Conservation (phyloP, 2,797 vertebrate species). For the Stomatorhinus walkeri region DNA sequence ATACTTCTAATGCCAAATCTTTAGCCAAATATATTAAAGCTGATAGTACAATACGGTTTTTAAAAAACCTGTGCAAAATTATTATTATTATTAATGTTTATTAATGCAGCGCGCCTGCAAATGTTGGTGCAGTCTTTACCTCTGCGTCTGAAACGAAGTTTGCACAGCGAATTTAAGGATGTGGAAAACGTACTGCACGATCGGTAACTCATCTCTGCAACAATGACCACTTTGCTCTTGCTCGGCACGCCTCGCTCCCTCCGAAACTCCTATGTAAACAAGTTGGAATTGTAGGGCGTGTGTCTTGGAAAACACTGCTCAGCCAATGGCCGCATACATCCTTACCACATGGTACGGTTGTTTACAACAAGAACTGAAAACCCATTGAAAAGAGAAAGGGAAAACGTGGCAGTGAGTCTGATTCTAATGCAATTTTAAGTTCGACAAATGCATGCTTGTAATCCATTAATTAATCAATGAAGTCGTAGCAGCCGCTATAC, state of each 20-base stretch:
- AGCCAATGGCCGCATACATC: slow-evolving; percentile 49
- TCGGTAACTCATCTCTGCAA: neutral
- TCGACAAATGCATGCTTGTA: neutral
- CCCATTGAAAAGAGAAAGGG: slow-evolving; percentile 23
- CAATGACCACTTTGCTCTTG: neutral
- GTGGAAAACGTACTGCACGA: neutral
- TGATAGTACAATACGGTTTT: neutral
- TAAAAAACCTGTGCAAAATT: neutral
- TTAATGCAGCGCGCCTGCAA: neutral
- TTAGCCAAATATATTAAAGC: neutral
- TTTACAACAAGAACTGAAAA: slow-evolving; percentile 56
- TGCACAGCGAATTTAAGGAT: neutral
- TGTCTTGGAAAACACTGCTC: slow-evolving; percentile 36
- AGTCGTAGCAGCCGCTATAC: neutral
- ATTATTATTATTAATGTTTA: neutral
- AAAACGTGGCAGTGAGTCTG: slow-evolving; percentile 40
- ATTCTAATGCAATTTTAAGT: neutral
- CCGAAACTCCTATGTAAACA: slow-evolving; percentile 54
- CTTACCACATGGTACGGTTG: slow-evolving; percentile 58
- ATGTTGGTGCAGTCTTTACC: neutral
- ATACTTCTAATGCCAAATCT: neutral
- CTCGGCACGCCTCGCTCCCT: slow-evolving; percentile 19
- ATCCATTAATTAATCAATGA: neutral
- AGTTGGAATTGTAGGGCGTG: slow-evolving; percentile 54
- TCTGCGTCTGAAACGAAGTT: neutral